A percentile compares a stretch with the other conserved stretches of the same genome.
These are phyloP conservation scores for Scaptomyza cyrtandrae DNA, from an alignment of 2,888 invertebrate species.

Conservation along the genomic window DNA sequence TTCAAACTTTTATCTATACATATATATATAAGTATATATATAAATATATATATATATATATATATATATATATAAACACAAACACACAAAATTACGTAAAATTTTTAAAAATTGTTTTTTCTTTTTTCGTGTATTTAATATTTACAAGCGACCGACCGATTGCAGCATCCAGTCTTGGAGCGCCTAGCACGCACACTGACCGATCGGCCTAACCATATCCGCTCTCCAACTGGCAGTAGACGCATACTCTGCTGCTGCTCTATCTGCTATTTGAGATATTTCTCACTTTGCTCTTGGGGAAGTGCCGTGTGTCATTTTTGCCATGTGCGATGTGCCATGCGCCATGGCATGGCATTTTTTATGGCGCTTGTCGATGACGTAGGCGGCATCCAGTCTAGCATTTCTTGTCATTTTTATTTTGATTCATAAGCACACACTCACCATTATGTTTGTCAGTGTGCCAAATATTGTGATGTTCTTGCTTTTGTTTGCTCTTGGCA, in stretches of 20 bases:
- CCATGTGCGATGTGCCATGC: conserved; percentile 29
- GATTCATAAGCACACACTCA: conserved; percentile 5
- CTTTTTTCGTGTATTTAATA: conserved; percentile 24
- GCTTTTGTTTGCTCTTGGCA: conserved; percentile 49
- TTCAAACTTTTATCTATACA: conserved; percentile 40
- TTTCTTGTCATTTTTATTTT: conserved; percentile 19
- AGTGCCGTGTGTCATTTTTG: conserved; percentile 16
- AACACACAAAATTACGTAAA: conserved; percentile 57
- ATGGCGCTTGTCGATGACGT: conserved; percentile 68
- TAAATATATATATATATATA: conserved; percentile 24
- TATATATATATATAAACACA: conserved; percentile 23
- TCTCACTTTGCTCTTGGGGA: conserved; percentile 32
- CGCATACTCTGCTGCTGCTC: conserved; percentile 13
- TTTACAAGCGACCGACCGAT: conserved; percentile 38
- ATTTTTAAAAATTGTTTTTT: conserved; percentile 17
- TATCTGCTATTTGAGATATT: not conserved
- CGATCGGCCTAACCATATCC: conserved; percentile 22
- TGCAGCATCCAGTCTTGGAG: conserved; percentile 72
- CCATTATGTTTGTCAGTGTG: conserved; percentile 53
- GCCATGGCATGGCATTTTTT: conserved; percentile 26
- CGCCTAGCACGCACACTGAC: conserved; percentile 77
- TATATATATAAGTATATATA: conserved; percentile 19
- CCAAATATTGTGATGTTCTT: conserved; percentile 60
- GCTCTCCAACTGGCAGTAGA: conserved; percentile 30
- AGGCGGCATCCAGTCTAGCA: conserved; percentile 67